phyloP scores from a whole-genome alignment of 2,888 invertebrate genomes.

The Malthinus flaveolus region DNA sequence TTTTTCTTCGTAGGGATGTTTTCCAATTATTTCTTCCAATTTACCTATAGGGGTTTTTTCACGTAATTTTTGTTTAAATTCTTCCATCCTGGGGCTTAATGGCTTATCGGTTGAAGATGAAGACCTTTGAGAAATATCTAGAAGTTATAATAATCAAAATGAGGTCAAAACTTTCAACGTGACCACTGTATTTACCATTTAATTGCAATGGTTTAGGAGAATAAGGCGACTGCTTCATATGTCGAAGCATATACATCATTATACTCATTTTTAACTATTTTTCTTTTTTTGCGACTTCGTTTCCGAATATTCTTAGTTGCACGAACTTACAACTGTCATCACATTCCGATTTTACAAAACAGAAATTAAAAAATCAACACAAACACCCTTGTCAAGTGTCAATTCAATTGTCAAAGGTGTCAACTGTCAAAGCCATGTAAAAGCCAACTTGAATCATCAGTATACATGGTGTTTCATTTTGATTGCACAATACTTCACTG shows the following conservation, averaged over 20 bases:
- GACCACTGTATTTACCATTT: conserved; percentile 25
- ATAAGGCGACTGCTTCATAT: conserved; percentile 42
- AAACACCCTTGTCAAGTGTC: too few relatives aligned
- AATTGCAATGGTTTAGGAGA: conserved; percentile 31
- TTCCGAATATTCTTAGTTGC: neutral
- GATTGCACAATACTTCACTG: too few relatives aligned
- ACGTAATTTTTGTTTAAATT: conserved; percentile 76
- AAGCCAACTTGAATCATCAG: too few relatives aligned
- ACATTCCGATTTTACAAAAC: too few relatives aligned
- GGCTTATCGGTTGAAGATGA: conserved; percentile 28
- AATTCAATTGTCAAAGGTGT: too few relatives aligned
- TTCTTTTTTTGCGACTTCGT: neutral
- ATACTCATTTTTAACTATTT: conserved; percentile 45
- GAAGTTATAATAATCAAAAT: neutral
- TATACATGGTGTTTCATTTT: too few relatives aligned
- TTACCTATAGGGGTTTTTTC: conserved; percentile 67
- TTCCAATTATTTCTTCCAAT: conserved; percentile 74
- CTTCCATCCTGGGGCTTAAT: conserved; percentile 62
- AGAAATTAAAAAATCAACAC: too few relatives aligned
- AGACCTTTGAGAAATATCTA: conserved; percentile 17
- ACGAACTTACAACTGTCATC: neutral
- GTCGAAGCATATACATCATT: conserved; percentile 48
- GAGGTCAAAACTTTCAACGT: neutral
- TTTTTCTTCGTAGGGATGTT: conserved; percentile 77
- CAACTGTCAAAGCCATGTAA: too few relatives aligned